Base-by-base conservation (phyloP, 1,140 invertebrate genomes). In the Halotydeus destructor region DNA sequence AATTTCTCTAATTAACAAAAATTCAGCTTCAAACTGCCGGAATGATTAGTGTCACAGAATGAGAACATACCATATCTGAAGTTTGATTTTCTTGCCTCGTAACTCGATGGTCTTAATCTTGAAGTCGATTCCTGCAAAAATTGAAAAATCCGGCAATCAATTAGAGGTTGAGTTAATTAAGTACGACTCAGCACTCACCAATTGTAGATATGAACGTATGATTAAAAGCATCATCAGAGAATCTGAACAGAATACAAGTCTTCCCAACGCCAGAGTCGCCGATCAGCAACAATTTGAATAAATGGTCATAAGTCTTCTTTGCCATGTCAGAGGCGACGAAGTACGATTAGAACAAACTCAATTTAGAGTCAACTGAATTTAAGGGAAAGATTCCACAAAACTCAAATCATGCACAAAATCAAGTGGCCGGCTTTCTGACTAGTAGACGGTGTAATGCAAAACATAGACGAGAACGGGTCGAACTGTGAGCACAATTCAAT, bases 151-250 rank as follows among this genome's bases (percentile, higher is more conserved):
- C 14, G 27, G 27, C 6, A 35, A 35, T 8, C 6, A 6, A 14
- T 6, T 8, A 18, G 12, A 30, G 23, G 32, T 45, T 23, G 24
- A 22, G 5, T n/a, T 23, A 38, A 14, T n/a, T 14, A 9, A 45
- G 21, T 5, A 34, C 9, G 4, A 14, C 21, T n/a, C 23, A 4
- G 14, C 14, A 56, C 76, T 70, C 72, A 91, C 88, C 89, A 69
- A 97, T 97, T 49, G 89, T 97, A 38, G 88, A 94, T 65, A 94
- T 96, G 70, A 94, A 96, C 44, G 86, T 91, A 49, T 85, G 86
- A 60, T 91, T 94, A 65, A 93, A 97, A 44, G 83, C 80, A 65
- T 91, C 84, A 65, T 93, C 85, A 46, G 82, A 85, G 68, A 91
- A 93, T 56, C 85, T 71, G 63, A 89, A 89, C 51, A 91, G 66